Base-by-base conservation (phyloP, 1,140 invertebrate genomes). In the Microplitis mediator region DNA sequence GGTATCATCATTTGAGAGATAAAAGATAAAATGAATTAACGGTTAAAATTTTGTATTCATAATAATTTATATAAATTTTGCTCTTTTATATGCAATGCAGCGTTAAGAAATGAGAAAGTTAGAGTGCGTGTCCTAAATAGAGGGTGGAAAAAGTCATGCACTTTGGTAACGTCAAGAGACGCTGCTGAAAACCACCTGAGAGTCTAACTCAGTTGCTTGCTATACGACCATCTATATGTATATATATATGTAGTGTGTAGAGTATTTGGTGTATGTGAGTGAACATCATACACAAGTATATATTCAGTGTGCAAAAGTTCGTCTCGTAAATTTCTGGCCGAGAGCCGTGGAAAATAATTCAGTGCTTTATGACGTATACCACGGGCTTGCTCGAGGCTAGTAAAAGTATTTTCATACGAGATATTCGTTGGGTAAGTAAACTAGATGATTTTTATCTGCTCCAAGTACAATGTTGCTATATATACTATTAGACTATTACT, bases 271-370 rank as follows among this genome's bases (percentile, higher is more conserved):
- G 14, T 31, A 5, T 31, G 14, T 31, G 56, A 23, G 23, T 70
- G 36, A 50, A 62, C 13, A 62, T 3, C 11, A 62, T 62, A 45
- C 61, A 39, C 58, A 35, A n/a, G 60, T 13, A 4, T 62, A 35
- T 62, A 61, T 13, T 31, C 68, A 58, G 52, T 60, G 63, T 66
- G 39, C 36, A 54, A 74, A 70, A 72, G 35, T 72, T 72, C 23
- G 45, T 60, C 51, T 66, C 62, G 69, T 74, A 70, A 74, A 74
- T 69, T 69, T 70, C 67, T 65, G 69, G 60, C 36, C 36, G 36
- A 58, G 35, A 51, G 14, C 36, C 56, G 50, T 45, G 36, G 54
- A 72, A 72, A 72, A 74, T 74, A 60, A 71, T 71, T 74, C 73
- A 71, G 62, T 58, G 62, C 60, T 71, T 71, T 58, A 71, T 65